Base-by-base conservation (phyloP, 2,113 vertebrate species). In the Microtus richardsoni region DNA sequence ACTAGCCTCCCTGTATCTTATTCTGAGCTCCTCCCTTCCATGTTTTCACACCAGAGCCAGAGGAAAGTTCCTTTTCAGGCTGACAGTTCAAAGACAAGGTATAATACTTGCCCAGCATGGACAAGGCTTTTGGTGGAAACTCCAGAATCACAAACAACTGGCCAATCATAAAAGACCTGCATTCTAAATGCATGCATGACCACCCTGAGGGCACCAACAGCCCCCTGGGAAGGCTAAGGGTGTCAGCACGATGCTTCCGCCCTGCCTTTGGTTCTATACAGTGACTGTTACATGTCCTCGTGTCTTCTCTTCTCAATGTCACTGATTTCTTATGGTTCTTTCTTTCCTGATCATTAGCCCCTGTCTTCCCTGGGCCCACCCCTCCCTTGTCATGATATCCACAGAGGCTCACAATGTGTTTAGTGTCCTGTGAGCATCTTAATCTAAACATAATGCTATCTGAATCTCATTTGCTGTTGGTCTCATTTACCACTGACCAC, bases 1-100 rank as follows among this genome's bases (percentile, higher is more conserved):
- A 13, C 10, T 22, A 58, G 41, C 0, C 44, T 79, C 41, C 52
- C 8, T 49, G 9, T 14, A 4, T 10, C 12, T 52, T 21, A 10
- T 8, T 54, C 11, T 54, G 49, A 8, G 13, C 12, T 14, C 2
- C 4, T 39, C 7, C 2, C 0, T 5, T 52, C 3, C 30, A 19
- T 7, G 52, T 30, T n/a, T 91, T 54, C 4, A 36, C 3, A 7
- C 0, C 17, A 13, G 8, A 78, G 13, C 4, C 26, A 21, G 17
- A 39, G 19, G 0, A 64, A n/a, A 33, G 39, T 60, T 54, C 17
- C 16, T 24, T 33, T 44, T 70, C 7, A n/a, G 47, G 19, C 12
- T 58, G 17, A 13, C 10, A 4, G n/a, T 36, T 3, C 5, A 60
- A 13, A 41, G 24, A 19, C 39, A 44, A 14, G 21, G 49, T 36